These are phyloP conservation scores for Holacanthella duospinosa DNA, from an alignment of 2,888 invertebrate species.

Conservation along the genomic window DNA sequence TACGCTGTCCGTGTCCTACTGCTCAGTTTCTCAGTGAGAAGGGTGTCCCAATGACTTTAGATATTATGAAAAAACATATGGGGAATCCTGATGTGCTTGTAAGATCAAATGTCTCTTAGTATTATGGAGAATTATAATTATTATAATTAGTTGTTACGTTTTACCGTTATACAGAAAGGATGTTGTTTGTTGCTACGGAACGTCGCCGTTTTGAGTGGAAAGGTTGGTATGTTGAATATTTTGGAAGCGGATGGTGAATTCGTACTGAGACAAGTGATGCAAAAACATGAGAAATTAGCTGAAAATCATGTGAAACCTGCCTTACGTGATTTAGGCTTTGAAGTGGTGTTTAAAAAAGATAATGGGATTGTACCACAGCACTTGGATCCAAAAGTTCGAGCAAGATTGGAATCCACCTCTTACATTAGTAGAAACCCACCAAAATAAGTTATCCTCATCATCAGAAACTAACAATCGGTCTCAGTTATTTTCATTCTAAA, in stretches of 20 bases:
- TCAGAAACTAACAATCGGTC: too few species aligned
- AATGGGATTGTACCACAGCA: background rate
- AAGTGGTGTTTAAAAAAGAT: conserved; percentile 3
- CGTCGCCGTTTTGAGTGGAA: conserved; percentile 22
- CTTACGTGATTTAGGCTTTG: conserved; percentile 21
- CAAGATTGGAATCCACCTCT: too few species aligned
- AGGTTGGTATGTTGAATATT: conserved; percentile 16
- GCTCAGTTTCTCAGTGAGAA: conserved; percentile 22
- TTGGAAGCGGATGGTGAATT: conserved; percentile 17
- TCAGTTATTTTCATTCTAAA: too few species aligned
- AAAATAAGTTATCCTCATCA: too few species aligned
- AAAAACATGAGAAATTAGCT: conserved; percentile 18
- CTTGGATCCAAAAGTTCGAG: background rate
- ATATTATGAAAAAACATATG: conserved; percentile 19
- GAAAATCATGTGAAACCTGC: conserved; percentile 26
- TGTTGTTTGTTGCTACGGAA: conserved; percentile 26
- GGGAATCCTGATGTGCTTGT: conserved; percentile 17
- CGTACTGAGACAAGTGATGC: conserved; percentile 17
- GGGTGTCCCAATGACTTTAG: conserved; percentile 18
- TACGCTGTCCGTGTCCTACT: conserved; percentile 20
- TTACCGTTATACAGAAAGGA: conserved; percentile 31
- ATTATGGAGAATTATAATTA: too few species aligned
- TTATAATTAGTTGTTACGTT: too few species aligned
- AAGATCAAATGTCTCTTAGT: conserved; percentile 3
- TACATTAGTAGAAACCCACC: too few species aligned